These are phyloP conservation scores for Aldrovandia affinis DNA, from an alignment of 2,797 vertebrate genomes.

Conservation along the genomic window DNA sequence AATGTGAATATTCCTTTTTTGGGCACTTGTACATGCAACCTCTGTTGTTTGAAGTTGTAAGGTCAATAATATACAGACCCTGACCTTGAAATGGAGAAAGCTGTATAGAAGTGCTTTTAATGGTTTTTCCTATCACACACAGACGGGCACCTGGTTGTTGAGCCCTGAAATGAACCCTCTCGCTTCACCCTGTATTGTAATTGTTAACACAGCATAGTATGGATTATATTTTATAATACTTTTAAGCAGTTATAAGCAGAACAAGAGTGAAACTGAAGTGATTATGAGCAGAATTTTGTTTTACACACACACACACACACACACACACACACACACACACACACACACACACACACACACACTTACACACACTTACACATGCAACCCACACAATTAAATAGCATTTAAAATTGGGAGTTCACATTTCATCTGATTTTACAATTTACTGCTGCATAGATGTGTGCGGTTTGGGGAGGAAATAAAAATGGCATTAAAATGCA, in stretches of 20 bases:
- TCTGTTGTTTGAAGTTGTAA: neutral
- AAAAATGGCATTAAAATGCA: conserved; percentile 36
- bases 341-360: conserved; percentile 19
- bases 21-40: neutral
- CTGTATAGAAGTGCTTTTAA: neutral
- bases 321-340: conserved; percentile 18
- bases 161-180: neutral
- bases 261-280: neutral
- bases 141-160: neutral
- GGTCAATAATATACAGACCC: neutral
- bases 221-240: neutral
- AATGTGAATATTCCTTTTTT: neutral
- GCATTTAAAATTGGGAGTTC: conserved; percentile 3
- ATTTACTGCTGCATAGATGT: conserved; percentile 25
- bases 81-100: neutral
- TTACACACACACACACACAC: neutral
- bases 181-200: neutral
- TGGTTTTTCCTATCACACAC: neutral
- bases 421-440: conserved; percentile 27
- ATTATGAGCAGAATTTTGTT: neutral
- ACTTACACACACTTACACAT: neutral
- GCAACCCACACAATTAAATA: conserved; percentile 25
- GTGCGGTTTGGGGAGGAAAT: conserved; percentile 29
- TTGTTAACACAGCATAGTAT: neutral
- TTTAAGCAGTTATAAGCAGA: too few species aligned